These are phyloP conservation scores for Sclerurus mexicanus DNA, from an alignment of 2,113 vertebrate genomes.

Conservation along the genomic window DNA sequence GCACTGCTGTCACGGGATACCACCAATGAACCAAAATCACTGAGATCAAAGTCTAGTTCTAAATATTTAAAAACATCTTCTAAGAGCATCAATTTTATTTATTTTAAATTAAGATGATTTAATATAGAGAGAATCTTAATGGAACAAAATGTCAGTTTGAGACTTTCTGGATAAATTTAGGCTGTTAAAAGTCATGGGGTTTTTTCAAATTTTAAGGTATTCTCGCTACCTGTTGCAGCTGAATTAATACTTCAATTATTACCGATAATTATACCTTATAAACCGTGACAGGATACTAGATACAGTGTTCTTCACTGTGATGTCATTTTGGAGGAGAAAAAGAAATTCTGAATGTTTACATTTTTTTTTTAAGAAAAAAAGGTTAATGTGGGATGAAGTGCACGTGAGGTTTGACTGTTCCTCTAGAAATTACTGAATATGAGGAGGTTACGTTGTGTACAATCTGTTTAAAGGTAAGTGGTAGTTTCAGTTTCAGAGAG, in stretches of 20 bases:
- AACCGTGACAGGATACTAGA: not conserved
- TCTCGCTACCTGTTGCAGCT: not conserved
- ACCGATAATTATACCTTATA: not conserved
- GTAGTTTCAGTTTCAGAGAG: not conserved
- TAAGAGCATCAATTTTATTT: not conserved
- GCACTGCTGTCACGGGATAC: not conserved
- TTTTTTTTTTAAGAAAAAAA: not conserved
- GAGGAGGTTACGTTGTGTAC: not conserved
- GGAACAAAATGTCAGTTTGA: not conserved
- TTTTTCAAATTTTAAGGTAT: not conserved
- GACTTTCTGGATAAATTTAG: not conserved
- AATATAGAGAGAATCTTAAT: not conserved
- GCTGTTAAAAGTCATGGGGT: not conserved
- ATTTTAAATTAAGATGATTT: not conserved
- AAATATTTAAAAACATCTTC: slow-evolving; percentile 38
- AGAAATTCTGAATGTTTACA: not conserved
- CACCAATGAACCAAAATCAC: not conserved
- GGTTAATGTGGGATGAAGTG: not conserved
- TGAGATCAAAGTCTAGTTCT: not conserved
- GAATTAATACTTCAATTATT: not conserved
- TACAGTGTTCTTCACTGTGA: not conserved
- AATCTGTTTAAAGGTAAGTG: not conserved
- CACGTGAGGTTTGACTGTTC: not conserved
- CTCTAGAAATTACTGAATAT: not conserved
- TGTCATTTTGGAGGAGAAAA: not conserved